phyloP scores from a whole-genome alignment of 2,888 invertebrate genomes.

The Polyommatus iphigenia region DNA sequence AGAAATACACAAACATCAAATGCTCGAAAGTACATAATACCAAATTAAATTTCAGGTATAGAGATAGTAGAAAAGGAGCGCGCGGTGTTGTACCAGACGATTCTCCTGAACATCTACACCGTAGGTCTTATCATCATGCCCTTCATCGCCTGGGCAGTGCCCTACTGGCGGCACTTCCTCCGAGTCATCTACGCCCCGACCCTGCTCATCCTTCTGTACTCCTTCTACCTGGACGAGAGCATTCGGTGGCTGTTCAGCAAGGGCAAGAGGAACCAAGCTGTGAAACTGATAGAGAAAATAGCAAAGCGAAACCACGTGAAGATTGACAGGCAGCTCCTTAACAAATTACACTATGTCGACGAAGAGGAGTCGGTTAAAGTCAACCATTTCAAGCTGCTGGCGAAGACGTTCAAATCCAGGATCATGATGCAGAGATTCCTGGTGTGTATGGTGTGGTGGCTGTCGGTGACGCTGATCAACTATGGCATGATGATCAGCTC shows the following conservation, averaged over 20 bases:
- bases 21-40: neutral
- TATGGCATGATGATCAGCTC: slow-evolving; percentile 77
- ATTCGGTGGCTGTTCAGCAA: slow-evolving; percentile 73
- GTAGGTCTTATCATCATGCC: slow-evolving; percentile 67
- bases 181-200: slow-evolving; percentile 70
- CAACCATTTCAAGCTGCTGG: slow-evolving; percentile 57
- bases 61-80: slow-evolving; percentile 70
- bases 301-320: slow-evolving; percentile 60
- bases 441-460: slow-evolving; percentile 73
- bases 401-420: slow-evolving; percentile 66
- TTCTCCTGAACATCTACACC: slow-evolving; percentile 70
- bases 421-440: slow-evolving; percentile 70
- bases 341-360: slow-evolving; percentile 59
- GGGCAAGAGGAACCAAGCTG: slow-evolving; percentile 60
- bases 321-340: slow-evolving; percentile 54
- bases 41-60: slow-evolving; percentile 54
- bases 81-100: slow-evolving; percentile 68
- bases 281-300: slow-evolving; percentile 62
- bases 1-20: neutral
- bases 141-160: slow-evolving; percentile 66
- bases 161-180: slow-evolving; percentile 71
- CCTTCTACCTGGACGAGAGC: slow-evolving; percentile 70
- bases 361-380: slow-evolving; percentile 51
- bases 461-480: slow-evolving; percentile 72
- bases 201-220: slow-evolving; percentile 62